Evolutionary conservation across 2,113 vertebrate species (phyloP).

Genomic region (Rutilus rutilus): DNA sequence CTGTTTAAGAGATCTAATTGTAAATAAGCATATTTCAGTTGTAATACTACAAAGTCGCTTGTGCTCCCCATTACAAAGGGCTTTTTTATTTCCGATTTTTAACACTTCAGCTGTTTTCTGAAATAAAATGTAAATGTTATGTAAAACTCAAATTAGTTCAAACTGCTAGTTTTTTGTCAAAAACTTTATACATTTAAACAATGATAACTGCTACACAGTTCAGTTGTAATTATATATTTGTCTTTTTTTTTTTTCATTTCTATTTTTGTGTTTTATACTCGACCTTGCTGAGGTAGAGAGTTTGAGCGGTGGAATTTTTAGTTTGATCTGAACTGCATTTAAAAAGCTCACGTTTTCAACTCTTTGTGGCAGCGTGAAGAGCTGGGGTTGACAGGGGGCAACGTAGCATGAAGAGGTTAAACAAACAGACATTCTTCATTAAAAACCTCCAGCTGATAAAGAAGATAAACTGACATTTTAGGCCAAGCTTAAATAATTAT

Average conservation of each 20-base stretch:
- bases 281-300: background rate
- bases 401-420: slow-evolving; percentile 92
- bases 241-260: background rate
- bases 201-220: background rate
- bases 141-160: background rate
- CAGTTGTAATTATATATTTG: background rate
- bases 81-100: background rate
- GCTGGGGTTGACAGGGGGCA: slow-evolving; percentile 88
- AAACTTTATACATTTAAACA: background rate
- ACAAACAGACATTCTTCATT: slow-evolving; percentile 82
- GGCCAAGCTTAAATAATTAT: slow-evolving; percentile 24
- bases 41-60: background rate
- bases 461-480: slow-evolving; percentile 47
- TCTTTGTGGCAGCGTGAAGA: slow-evolving; percentile 80
- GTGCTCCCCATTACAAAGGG: background rate
- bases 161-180: background rate
- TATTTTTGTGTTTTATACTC: background rate
- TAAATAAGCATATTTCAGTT: slow-evolving; percentile 53
- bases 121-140: background rate
- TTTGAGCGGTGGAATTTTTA: background rate
- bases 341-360: slow-evolving; percentile 60
- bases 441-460: slow-evolving; percentile 67
- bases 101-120: background rate
- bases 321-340: slow-evolving; percentile 30
- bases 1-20: slow-evolving; percentile 54